A percentile compares a stretch with the other conserved stretches of the same genome.
These are phyloP conservation scores for Hirudo medicinalis DNA, from an alignment of 1,140 invertebrate species.

Conservation along the genomic window DNA sequence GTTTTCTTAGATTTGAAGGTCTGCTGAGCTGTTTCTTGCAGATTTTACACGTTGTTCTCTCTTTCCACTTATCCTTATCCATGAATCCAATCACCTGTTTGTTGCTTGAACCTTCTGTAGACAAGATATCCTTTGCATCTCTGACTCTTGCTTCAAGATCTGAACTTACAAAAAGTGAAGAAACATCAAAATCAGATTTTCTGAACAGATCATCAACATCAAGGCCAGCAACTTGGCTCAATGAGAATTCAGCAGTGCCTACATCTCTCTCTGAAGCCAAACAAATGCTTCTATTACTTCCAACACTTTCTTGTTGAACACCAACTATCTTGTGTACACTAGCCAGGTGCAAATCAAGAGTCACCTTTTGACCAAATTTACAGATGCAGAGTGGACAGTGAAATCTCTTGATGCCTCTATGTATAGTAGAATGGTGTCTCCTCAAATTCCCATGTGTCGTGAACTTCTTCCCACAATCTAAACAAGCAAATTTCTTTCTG, in stretches of 20 bases:
- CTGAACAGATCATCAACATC: background rate
- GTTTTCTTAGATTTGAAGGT: background rate
- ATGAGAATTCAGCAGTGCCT: background rate
- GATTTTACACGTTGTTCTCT: background rate
- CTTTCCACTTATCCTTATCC: background rate
- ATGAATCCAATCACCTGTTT: background rate
- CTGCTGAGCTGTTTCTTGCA: constrained; percentile 1
- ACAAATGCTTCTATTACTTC: background rate
- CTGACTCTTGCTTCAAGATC: background rate
- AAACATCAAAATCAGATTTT: background rate
- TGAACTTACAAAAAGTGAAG: background rate
- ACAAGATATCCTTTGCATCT: background rate
- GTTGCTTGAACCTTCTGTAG: background rate
- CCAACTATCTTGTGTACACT: background rate
- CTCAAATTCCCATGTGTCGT: background rate
- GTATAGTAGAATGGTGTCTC: background rate
- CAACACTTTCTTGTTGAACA: background rate
- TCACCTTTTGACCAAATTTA: constrained; percentile 4
- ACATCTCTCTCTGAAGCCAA: background rate
- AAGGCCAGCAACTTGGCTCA: background rate
- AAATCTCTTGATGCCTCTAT: background rate
- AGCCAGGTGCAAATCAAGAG: background rate
- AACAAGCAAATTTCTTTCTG: background rate
- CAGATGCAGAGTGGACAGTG: background rate
- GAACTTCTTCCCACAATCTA: background rate